These are phyloP conservation scores for Brachyistius frenatus DNA, from an alignment of 2,113 vertebrate species.

Conservation along the genomic window DNA sequence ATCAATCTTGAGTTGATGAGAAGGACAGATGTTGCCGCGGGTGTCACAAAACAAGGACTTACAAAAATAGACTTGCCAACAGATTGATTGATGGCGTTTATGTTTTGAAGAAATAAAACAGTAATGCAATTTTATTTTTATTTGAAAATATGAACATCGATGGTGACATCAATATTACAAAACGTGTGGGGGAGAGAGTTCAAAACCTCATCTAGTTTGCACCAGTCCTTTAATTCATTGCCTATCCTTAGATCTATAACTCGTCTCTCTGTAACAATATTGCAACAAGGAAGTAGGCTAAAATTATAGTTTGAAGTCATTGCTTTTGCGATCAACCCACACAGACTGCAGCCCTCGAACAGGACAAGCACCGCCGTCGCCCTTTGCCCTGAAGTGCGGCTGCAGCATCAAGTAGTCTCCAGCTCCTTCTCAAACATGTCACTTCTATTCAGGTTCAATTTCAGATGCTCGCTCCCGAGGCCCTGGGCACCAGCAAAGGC, in stretches of 20 bases:
- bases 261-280: background rate
- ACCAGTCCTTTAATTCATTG: background rate
- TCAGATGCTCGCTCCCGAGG: slow-evolving; percentile 48
- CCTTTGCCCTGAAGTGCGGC: slow-evolving; percentile 48
- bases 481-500: slow-evolving; percentile 45
- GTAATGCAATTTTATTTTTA: too few species aligned
- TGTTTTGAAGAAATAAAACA: slow-evolving; percentile 28
- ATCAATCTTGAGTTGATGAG: background rate
- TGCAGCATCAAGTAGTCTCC: slow-evolving; percentile 44
- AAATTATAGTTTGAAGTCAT: background rate
- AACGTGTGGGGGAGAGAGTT: too few species aligned
- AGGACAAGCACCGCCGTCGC: slow-evolving; percentile 27
- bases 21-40: background rate
- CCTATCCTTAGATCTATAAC: fast-evolving
- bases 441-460: slow-evolving; percentile 76
- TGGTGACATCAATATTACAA: too few species aligned
- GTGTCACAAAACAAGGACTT: too few species aligned
- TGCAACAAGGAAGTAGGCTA: slow-evolving; percentile 1
- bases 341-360: slow-evolving; percentile 42
- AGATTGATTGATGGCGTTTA: slow-evolving; percentile 24
- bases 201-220: too few species aligned
- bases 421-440: slow-evolving; percentile 70
- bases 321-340: slow-evolving; percentile 21
- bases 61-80: background rate
- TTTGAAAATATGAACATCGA: too few species aligned